A percentile compares a stretch with the other conserved stretches of the same genome.
phyloP scores from a whole-genome alignment of 2,888 invertebrate species.

The Chymomyza procnemis region DNA sequence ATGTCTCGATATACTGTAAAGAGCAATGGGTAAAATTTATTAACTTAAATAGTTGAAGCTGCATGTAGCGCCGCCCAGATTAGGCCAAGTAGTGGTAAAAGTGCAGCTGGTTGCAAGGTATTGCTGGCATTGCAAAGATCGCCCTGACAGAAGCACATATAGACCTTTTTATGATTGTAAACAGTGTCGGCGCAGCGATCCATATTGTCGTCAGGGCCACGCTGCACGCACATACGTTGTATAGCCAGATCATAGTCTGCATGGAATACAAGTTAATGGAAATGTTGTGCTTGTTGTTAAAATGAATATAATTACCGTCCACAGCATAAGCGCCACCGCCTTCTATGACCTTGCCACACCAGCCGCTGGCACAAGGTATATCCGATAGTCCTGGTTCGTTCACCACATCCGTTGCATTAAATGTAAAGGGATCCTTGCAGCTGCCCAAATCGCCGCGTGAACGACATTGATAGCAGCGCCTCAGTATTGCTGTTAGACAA shows the following conservation, averaged over 20 bases:
- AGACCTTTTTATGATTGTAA: constrained; percentile 89
- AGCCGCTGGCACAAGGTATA: constrained; percentile 88
- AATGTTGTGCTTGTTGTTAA: not conserved
- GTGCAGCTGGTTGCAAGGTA: not conserved
- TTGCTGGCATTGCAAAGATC: constrained; percentile 86
- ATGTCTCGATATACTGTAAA: not conserved
- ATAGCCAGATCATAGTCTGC: constrained; percentile 92
- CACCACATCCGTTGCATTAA: constrained; percentile 87
- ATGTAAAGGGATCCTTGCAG: constrained; percentile 91
- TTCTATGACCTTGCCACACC: constrained; percentile 95
- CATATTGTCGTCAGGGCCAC: constrained; percentile 93
- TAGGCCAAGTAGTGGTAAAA: not conserved
- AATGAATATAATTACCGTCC: constrained; percentile 83
- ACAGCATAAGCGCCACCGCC: constrained; percentile 87
- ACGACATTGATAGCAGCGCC: constrained; percentile 90
- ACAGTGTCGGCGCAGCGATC: constrained; percentile 93
- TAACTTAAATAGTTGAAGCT: not conserved
- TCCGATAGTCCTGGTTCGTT: constrained; percentile 86
- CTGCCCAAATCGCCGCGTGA: constrained; percentile 92
- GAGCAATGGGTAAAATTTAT: not conserved
- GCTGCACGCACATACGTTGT: constrained; percentile 90
- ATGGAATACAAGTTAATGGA: not conserved
- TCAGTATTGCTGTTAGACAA: constrained; percentile 81
- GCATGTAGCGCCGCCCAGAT: not conserved
- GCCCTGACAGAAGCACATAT: constrained; percentile 94